Percentiles rank a stretch among this genome's conserved stretches.
These are phyloP conservation scores for Peromyscus polionotus DNA, from an alignment of 2,113 vertebrate species.

Conservation along the genomic window DNA sequence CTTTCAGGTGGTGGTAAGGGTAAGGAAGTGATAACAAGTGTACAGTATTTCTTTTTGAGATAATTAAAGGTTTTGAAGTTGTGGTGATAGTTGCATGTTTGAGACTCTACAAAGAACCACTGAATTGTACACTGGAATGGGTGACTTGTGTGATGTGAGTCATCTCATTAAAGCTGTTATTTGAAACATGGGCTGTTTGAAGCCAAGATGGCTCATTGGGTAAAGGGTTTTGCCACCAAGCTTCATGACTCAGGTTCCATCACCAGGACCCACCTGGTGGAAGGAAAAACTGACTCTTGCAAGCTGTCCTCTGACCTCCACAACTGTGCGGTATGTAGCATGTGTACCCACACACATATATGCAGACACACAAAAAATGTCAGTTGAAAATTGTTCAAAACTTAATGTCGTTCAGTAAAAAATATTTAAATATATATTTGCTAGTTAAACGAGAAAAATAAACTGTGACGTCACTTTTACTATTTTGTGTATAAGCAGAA, in stretches of 20 bases:
- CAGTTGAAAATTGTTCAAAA: not conserved
- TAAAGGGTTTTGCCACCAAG: not conserved
- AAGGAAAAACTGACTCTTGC: not conserved
- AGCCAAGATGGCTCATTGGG: not conserved
- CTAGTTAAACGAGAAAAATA: not conserved
- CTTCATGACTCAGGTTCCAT: not conserved
- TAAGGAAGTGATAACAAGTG: not conserved
- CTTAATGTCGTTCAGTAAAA: not conserved
- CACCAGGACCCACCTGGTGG: not conserved
- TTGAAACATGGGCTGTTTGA: not conserved
- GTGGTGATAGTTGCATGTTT: not conserved
- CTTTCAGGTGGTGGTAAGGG: not conserved
- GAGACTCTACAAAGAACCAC: not conserved
- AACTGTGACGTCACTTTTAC: not conserved
- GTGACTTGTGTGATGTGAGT: not conserved
- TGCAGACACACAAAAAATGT: not conserved
- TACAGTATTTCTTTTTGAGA: not conserved
- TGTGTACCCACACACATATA: not conserved
- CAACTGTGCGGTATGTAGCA: not conserved
- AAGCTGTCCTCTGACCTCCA: no score
- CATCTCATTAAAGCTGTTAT: not conserved
- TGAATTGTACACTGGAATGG: not conserved
- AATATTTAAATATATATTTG: not conserved
- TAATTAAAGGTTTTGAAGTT: conserved; percentile 25
- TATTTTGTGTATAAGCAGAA: not conserved